Percentiles rank a stretch among this genome's conserved stretches.
These are phyloP conservation scores for Pachycephala philippinensis DNA, from an alignment of 2,113 vertebrate genomes.

Conservation along the genomic window DNA sequence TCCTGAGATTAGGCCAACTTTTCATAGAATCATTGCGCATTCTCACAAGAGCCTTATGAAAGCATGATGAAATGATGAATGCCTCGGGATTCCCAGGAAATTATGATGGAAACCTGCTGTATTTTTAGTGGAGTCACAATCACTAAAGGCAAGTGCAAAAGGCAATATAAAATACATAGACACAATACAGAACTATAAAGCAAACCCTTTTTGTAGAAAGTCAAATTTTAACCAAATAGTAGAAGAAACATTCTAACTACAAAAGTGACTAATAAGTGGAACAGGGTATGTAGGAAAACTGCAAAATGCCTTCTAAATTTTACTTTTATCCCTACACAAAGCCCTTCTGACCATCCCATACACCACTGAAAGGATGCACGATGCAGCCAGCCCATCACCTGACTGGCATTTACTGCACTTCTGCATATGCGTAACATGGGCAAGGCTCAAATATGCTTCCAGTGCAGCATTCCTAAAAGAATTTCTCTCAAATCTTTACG, in stretches of 20 bases:
- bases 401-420: not conserved
- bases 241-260: not conserved
- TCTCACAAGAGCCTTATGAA: not conserved
- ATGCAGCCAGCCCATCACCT: not conserved
- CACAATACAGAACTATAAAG: not conserved
- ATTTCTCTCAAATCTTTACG: not conserved
- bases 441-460: accelerated
- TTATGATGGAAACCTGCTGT: accelerated
- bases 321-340: not conserved
- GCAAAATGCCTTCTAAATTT: not conserved
- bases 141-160: not conserved
- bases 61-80: not conserved
- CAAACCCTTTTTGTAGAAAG: not conserved
- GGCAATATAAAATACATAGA: not conserved
- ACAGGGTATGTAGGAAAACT: not conserved
- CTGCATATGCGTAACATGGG: not conserved
- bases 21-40: not conserved
- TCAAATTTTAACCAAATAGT: not conserved
- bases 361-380: not conserved
- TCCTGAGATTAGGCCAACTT: not conserved
- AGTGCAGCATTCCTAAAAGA: not conserved
- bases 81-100: not conserved
- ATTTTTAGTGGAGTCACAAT: not conserved
- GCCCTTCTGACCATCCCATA: not conserved
- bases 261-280: not conserved